Conservation (phyloP, 30 jellyfish, hydroid and myxozoan species). For the Morbakka virulenta region DNA sequence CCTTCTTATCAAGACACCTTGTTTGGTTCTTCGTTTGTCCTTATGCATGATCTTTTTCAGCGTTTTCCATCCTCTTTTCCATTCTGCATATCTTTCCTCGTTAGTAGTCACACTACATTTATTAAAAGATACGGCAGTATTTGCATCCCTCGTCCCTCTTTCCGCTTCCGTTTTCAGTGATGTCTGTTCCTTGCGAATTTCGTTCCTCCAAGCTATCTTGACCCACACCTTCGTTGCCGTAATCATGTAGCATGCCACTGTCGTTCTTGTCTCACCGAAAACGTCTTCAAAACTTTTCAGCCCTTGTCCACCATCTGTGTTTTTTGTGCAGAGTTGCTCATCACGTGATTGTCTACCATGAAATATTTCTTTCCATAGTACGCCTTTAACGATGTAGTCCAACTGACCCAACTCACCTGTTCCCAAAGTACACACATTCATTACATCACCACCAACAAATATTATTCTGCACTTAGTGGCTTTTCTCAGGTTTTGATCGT, state of each 20-base stretch:
- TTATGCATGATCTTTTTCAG: not conserved
- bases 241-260: not conserved
- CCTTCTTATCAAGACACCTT: not conserved
- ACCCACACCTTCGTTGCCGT: not conserved
- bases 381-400: not conserved
- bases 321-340: not conserved
- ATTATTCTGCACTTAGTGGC: not conserved
- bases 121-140: not conserved
- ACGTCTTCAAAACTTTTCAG: not conserved
- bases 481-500: not conserved
- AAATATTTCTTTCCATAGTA: not conserved
- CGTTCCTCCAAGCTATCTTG: too few relatives aligned
- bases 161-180: too few relatives aligned
- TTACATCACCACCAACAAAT: not conserved
- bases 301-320: not conserved
- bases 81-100: not conserved
- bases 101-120: not conserved
- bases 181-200: not conserved
- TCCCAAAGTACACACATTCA: not conserved
- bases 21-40: not conserved
- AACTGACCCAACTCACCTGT: too few relatives aligned
- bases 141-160: too few relatives aligned
- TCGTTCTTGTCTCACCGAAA: not conserved
- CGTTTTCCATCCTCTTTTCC: not conserved
- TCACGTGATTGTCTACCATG: not conserved